Evolutionary conservation across 2,113 vertebrate species (phyloP).

Genomic region (Abramis brama): DNA sequence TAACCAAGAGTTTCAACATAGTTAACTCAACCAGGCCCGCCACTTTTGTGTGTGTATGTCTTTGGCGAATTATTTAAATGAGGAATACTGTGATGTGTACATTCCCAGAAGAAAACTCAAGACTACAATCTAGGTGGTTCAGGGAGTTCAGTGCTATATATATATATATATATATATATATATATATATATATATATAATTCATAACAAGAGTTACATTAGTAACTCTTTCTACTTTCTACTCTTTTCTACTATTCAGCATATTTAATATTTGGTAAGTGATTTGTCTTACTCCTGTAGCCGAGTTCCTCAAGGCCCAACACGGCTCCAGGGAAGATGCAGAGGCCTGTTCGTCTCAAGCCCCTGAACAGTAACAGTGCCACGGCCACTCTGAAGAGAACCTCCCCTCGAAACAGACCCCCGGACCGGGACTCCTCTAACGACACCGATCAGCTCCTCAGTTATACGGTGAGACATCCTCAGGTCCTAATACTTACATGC

Average conservation of each 20-base stretch:
- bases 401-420: slow-evolving; percentile 60
- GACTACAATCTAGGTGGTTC: too few relatives aligned
- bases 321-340: slow-evolving; percentile 86
- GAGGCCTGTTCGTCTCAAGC: slow-evolving; percentile 78
- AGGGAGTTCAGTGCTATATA: too few relatives aligned
- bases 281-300: slow-evolving; percentile 64
- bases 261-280: neutral
- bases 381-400: slow-evolving; percentile 66
- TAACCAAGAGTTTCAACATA: too few relatives aligned
- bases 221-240: neutral
- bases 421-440: slow-evolving; percentile 56
- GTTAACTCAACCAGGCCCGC: too few relatives aligned
- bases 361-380: slow-evolving; percentile 69
- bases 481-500: slow-evolving; percentile 5
- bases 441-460: slow-evolving; percentile 67
- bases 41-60: too few relatives aligned
- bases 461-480: slow-evolving; percentile 68
- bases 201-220: too few relatives aligned
- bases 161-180: too few relatives aligned
- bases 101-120: too few relatives aligned
- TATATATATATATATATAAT: too few relatives aligned
- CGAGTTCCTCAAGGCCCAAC: slow-evolving; percentile 78
- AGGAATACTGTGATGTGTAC: too few relatives aligned
- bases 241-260: neutral
- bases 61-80: too few relatives aligned